phyloP scores from a whole-genome alignment of 2,888 invertebrate genomes.

The Frankliniella intonsa region DNA sequence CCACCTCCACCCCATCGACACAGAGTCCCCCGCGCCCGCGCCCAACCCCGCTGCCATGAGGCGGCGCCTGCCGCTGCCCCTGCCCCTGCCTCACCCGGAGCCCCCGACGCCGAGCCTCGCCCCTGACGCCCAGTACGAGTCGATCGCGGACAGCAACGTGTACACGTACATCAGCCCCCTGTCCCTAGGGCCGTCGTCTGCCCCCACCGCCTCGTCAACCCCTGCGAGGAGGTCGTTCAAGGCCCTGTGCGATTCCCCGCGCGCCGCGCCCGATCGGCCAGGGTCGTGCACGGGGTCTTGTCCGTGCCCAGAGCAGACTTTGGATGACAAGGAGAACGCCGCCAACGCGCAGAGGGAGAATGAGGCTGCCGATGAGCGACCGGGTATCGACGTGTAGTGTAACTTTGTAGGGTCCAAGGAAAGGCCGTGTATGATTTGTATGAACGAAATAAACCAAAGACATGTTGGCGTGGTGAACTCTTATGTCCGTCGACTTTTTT shows the following conservation, averaged over 20 bases:
- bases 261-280: background rate
- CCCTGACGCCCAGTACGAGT: conserved; percentile 40
- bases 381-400: background rate
- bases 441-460: background rate
- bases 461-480: background rate
- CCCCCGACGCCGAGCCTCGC: conserved; percentile 33
- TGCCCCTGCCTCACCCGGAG: background rate
- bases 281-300: background rate
- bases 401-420: background rate
- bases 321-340: background rate
- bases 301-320: background rate
- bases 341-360: background rate
- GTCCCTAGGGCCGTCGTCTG: background rate
- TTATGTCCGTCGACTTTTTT: background rate
- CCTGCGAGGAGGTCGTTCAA: background rate
- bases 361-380: background rate
- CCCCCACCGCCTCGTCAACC: background rate
- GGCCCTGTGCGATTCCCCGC: background rate
- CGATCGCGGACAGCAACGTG: conserved; percentile 36
- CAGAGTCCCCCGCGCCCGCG: background rate
- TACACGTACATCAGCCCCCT: conserved; percentile 20
- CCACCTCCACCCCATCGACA: conserved; percentile 17
- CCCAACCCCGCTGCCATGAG: background rate
- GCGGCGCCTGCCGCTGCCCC: background rate
- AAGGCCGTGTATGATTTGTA: background rate